Evolutionary conservation across 2,888 invertebrate species (phyloP), one percentile per base, ranked within the genome.

Genomic region (Toxonevra muliebris): DNA sequence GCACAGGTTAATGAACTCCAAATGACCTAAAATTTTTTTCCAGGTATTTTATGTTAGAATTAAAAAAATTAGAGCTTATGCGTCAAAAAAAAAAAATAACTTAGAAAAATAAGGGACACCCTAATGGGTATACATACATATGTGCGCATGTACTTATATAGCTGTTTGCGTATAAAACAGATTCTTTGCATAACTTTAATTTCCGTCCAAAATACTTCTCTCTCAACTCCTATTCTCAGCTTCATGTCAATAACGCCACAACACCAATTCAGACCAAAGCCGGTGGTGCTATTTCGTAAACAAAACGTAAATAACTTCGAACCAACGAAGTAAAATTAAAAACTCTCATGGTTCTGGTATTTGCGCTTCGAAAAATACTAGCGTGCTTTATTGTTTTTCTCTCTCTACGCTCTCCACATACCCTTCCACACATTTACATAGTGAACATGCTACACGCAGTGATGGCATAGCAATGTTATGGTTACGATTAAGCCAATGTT

Each of bases 241-340:
- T 61, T 41, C 41, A 42, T 52, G 53, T 50, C 61, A 61, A 20
- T 54, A 63, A 30, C 7, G 30, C 30, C 30, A 30, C 30, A 30
- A 30, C 30, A 30, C 30, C 30, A 2, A 30, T 2, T 7, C 30
- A 30, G 30, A 30, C 30, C 2, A 30, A 30, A 30, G 30, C 30
- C 30, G 30, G 30, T 30, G 2, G 2, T 30, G 30, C 30, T 30
- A 30, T 30, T 30, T 30, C 30, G 7, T 30, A 30, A 30, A 30
- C 30, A 30, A 30, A 30, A 30, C 30, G 30, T 30, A 30, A 30
- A 30, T 30, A 30, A 7, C 30, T 30, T 30, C 30, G 30, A 2
- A 30, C 30, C 30, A 30, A 2, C 30, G 30, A 30, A 30, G 7
- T 4, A 30, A 30, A 30, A 7, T 7, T 30, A 30, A 30, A 30